Percentiles rank a stretch among this genome's conserved stretches.
Evolutionary conservation across 2,113 vertebrate genomes (phyloP).

Genomic region (Heteronetta atricapilla): DNA sequence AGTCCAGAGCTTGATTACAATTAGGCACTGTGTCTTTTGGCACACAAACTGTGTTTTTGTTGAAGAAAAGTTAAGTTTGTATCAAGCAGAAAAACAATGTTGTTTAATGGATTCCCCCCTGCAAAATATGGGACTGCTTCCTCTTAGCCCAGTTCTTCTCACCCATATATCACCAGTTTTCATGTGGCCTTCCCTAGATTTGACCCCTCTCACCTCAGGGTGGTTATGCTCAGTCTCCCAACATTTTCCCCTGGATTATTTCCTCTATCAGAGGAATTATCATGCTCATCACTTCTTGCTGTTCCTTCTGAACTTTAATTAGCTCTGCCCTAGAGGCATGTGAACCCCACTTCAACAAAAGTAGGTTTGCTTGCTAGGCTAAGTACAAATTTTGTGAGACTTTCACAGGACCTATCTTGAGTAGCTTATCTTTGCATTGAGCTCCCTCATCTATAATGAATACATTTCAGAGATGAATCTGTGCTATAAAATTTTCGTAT

Average conservation of each 20-base stretch:
- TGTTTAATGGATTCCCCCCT: background rate
- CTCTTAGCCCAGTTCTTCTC: background rate
- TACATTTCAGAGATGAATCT: conserved; percentile 13
- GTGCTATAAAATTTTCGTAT: conserved; percentile 33
- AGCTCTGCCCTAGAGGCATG: background rate
- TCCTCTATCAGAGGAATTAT: conserved; percentile 2
- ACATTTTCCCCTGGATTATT: background rate
- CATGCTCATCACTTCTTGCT: conserved; percentile 17
- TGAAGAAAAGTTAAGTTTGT: background rate
- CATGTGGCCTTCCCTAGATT: background rate
- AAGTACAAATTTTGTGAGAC: conserved; percentile 1
- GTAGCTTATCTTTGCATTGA: background rate
- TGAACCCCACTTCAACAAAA: background rate
- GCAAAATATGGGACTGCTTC: background rate
- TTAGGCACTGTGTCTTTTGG: background rate
- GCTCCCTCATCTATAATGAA: conserved; percentile 41
- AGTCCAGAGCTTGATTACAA: background rate
- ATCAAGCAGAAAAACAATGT: background rate
- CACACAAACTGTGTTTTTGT: background rate
- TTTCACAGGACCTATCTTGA: background rate
- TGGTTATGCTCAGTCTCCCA: background rate
- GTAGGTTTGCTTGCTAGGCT: background rate
- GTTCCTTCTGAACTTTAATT: conserved; percentile 41
- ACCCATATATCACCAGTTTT: background rate
- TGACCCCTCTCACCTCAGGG: background rate